These are phyloP conservation scores for Gonioctena quinquepunctata DNA, from an alignment of 1,140 invertebrate genomes.

Conservation along the genomic window DNA sequence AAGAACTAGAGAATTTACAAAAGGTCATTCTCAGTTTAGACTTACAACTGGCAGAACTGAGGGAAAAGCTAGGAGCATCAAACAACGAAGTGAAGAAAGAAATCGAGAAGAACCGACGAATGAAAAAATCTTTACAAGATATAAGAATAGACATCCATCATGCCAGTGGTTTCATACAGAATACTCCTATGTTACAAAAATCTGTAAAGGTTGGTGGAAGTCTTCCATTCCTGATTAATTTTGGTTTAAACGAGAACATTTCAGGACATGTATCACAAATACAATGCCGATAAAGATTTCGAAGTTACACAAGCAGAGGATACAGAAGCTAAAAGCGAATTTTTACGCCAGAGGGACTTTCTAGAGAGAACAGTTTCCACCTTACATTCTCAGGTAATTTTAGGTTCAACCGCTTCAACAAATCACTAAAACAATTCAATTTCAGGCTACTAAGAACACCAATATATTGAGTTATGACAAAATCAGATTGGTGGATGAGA, in stretches of 20 bases:
- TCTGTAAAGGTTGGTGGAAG: conserved; percentile 66
- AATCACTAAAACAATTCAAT: not conserved
- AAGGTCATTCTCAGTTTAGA: conserved; percentile 60
- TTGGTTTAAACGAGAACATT: not conserved
- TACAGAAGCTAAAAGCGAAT: conserved; percentile 76
- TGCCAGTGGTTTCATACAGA: conserved; percentile 74
- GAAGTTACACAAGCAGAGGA: conserved; percentile 66
- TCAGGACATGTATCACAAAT: conserved; percentile 72
- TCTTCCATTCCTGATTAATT: not conserved
- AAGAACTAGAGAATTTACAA: conserved; percentile 72
- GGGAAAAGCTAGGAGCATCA: conserved; percentile 73
- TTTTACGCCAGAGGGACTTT: conserved; percentile 77
- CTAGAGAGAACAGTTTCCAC: conserved; percentile 73
- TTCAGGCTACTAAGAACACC: conserved; percentile 42
- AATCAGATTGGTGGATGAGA: conserved; percentile 66
- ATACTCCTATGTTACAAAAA: conserved; percentile 76
- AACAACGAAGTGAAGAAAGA: conserved; percentile 73
- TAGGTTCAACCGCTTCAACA: not conserved
- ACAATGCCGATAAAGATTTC: conserved; percentile 71
- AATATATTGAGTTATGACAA: conserved; percentile 45
- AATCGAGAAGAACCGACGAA: conserved; percentile 63
- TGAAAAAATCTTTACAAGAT: conserved; percentile 70
- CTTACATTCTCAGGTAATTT: conserved; percentile 61
- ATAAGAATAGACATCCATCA: conserved; percentile 81
- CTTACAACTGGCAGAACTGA: conserved; percentile 71